These are phyloP conservation scores for Calyptomena viridis DNA, from an alignment of 2,113 vertebrate genomes.

Conservation along the genomic window DNA sequence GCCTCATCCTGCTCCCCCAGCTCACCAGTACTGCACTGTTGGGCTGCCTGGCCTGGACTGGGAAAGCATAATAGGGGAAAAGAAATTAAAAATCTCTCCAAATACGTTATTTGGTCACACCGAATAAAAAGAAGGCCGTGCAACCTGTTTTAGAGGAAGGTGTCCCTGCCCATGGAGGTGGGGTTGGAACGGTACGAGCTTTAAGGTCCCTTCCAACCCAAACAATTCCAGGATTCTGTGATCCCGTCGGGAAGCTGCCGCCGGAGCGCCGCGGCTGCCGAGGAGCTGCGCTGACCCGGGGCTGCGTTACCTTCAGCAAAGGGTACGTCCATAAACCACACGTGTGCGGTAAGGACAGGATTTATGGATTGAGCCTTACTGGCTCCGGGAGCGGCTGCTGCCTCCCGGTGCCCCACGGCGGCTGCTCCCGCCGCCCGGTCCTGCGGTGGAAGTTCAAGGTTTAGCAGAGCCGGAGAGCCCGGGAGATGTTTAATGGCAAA, in stretches of 20 bases:
- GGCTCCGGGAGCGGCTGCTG: neutral
- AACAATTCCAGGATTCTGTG: neutral
- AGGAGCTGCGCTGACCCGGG: neutral
- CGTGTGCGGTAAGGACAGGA: constrained; percentile 22
- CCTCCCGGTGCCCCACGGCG: neutral
- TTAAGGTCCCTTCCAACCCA: neutral
- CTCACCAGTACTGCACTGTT: accelerated
- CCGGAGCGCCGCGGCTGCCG: neutral
- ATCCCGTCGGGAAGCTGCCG: neutral
- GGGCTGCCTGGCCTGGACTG: neutral
- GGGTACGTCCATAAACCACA: neutral
- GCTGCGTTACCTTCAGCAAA: constrained; percentile 18
- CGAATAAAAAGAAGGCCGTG: neutral
- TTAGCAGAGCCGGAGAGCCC: constrained; percentile 24
- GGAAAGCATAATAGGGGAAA: neutral
- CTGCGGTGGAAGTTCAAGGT: constrained; percentile 62
- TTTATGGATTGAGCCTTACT: constrained; percentile 65
- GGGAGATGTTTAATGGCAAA: constrained; percentile 20
- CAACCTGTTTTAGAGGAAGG: neutral
- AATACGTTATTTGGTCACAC: neutral
- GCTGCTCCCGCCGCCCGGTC: neutral
- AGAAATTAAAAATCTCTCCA: neutral
- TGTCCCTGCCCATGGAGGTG: constrained; percentile 9
- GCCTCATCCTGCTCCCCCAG: neutral
- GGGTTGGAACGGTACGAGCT: neutral